Evolutionary conservation across 2,113 vertebrate species (phyloP).

Genomic region (Aldabrachelys gigantea): DNA sequence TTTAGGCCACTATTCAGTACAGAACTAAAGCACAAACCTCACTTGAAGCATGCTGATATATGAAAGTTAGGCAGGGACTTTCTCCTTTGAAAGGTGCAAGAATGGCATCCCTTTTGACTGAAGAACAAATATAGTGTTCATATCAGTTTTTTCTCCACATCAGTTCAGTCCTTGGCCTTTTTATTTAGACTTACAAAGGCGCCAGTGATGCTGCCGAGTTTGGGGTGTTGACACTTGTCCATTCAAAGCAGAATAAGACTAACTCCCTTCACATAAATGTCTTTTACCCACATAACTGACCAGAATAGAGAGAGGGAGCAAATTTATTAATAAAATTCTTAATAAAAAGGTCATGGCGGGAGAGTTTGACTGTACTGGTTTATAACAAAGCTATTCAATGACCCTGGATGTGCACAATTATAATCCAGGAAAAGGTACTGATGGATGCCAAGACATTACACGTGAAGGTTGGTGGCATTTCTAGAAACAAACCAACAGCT

Average conservation of each 20-base stretch:
- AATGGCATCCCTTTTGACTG: neutral
- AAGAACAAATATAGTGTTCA: neutral
- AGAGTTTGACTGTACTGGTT: neutral
- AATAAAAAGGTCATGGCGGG: neutral
- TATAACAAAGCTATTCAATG: neutral
- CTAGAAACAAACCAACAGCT: neutral
- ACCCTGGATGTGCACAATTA: neutral
- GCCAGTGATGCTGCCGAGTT: neutral
- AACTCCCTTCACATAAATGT: neutral
- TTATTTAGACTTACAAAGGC: neutral
- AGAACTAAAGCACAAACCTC: neutral
- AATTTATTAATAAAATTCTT: neutral
- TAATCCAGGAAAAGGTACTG: neutral
- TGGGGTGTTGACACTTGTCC: neutral
- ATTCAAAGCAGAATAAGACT: neutral
- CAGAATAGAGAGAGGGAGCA: neutral
- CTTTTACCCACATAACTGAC: neutral
- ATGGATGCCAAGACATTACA: neutral
- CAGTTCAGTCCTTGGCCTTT: neutral
- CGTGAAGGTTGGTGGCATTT: neutral
- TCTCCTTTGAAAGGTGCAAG: neutral
- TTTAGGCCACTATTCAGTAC: neutral
- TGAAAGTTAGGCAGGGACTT: neutral
- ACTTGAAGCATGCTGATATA: neutral
- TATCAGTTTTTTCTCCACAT: neutral